A percentile compares a stretch with the other conserved stretches of the same genome.
Evolutionary conservation across 2,113 vertebrate species (phyloP).

Genomic region (Ursus arctos): DNA sequence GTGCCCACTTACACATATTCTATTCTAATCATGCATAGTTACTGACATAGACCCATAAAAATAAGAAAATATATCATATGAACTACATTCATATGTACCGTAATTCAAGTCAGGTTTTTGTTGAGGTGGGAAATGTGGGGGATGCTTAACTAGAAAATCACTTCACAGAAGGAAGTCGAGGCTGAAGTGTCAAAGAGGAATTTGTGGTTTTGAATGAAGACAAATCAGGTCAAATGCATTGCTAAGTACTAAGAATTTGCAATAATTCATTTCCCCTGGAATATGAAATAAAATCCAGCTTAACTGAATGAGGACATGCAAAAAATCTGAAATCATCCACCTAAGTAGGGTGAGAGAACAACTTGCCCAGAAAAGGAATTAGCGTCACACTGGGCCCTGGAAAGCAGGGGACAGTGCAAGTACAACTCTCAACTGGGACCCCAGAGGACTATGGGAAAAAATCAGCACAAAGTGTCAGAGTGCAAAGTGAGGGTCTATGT

Average conservation of each 20-base stretch:
- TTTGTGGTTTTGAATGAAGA: not conserved
- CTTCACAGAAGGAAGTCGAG: not conserved
- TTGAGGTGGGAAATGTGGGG: not conserved
- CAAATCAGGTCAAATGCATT: not conserved
- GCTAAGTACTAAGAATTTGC: not conserved
- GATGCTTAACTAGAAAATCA: slow-evolving; percentile 6
- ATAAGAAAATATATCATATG: not conserved
- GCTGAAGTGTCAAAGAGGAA: not conserved
- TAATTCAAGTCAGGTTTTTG: slow-evolving; percentile 39
- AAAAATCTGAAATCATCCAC: not conserved
- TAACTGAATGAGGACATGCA: not conserved
- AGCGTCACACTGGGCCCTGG: not conserved
- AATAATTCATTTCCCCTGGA: not conserved
- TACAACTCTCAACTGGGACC: not conserved
- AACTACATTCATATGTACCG: not conserved
- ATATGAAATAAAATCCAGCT: slow-evolving; percentile 18
- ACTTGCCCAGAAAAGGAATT: not conserved
- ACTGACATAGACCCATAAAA: not conserved
- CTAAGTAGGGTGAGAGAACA: not conserved
- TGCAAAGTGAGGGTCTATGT: not conserved
- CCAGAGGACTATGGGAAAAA: not conserved
- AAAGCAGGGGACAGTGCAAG: not conserved
- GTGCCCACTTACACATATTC: not conserved
- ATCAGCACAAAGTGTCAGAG: not conserved
- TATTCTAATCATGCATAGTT: not conserved